phyloP scores from a whole-genome alignment of 2,888 invertebrate species.

The Temnothorax unifasciatus region DNA sequence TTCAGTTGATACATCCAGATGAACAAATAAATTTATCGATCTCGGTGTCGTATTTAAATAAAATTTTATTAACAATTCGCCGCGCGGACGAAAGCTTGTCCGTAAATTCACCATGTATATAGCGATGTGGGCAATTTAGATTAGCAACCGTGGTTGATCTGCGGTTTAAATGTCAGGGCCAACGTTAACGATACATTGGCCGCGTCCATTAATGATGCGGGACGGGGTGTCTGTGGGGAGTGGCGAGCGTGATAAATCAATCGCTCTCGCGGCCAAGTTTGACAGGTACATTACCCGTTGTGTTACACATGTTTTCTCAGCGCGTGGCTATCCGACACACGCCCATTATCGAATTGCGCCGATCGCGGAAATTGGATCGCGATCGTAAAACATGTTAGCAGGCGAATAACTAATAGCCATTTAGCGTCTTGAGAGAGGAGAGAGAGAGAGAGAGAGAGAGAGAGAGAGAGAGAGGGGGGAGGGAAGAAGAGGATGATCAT shows the following conservation, averaged over 20 bases:
- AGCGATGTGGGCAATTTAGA: constrained; percentile 22
- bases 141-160: constrained; percentile 15
- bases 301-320: constrained; percentile 35
- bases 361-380: constrained; percentile 35
- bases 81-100: neutral
- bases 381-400: constrained; percentile 43
- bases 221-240: constrained; percentile 23
- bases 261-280: constrained; percentile 32
- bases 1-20: neutral
- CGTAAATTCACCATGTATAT: neutral
- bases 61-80: neutral
- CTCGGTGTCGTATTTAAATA: neutral
- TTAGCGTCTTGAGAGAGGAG: constrained; percentile 45
- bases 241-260: constrained; percentile 47
- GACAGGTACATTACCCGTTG: constrained; percentile 44
- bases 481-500: neutral
- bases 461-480: neutral
- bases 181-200: constrained; percentile 46
- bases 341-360: constrained; percentile 31
- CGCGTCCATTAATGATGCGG: constrained; percentile 28
- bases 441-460: neutral
- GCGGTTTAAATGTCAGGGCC: constrained; percentile 42
- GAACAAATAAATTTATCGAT: neutral
- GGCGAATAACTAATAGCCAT: constrained; percentile 48
- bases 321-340: neutral